A percentile compares a stretch with the other conserved stretches of the same genome.
phyloP scores from a whole-genome alignment of 2,797 vertebrate species.

The Coluber constrictor region DNA sequence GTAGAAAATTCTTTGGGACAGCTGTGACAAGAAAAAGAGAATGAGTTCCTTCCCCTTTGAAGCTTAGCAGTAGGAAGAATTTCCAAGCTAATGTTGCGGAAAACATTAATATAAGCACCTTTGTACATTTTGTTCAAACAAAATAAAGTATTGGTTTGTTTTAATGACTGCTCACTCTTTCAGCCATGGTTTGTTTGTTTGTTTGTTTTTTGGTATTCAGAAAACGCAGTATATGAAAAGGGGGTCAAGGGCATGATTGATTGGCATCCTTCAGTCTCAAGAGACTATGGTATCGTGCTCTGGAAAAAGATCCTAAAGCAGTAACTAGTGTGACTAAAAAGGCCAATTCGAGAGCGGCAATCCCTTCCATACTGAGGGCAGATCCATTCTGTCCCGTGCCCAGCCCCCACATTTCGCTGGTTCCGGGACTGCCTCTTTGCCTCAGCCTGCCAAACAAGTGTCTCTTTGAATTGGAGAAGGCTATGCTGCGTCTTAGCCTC shows the following conservation, averaged over 20 bases:
- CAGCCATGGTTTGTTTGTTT: not conserved
- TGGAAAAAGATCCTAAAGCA: too few relatives aligned
- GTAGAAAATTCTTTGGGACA: conserved; percentile 55
- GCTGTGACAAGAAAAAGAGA: not conserved
- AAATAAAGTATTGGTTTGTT: conserved; percentile 54
- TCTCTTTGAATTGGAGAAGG: too few relatives aligned
- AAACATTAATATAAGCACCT: conserved; percentile 44
- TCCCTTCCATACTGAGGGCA: too few relatives aligned
- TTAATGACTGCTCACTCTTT: conserved; percentile 1
- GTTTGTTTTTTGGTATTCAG: not conserved
- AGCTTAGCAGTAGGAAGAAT: conserved; percentile 27
- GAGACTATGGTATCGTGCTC: too few relatives aligned
- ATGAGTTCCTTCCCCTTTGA: not conserved
- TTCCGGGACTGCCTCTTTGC: too few relatives aligned
- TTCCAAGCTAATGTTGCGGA: conserved; percentile 32
- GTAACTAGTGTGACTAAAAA: too few relatives aligned
- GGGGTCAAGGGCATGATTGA: not conserved
- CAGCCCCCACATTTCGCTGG: too few relatives aligned
- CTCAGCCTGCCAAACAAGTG: too few relatives aligned
- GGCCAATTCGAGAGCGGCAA: too few relatives aligned
- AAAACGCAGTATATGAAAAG: not conserved
- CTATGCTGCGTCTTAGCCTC: too few relatives aligned
- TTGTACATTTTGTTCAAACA: conserved; percentile 64
- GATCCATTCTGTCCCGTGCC: too few relatives aligned
- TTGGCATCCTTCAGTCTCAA: too few relatives aligned